Conservation (phyloP, 1,140 invertebrate genomes). For the Neotoxoptera formosana region DNA sequence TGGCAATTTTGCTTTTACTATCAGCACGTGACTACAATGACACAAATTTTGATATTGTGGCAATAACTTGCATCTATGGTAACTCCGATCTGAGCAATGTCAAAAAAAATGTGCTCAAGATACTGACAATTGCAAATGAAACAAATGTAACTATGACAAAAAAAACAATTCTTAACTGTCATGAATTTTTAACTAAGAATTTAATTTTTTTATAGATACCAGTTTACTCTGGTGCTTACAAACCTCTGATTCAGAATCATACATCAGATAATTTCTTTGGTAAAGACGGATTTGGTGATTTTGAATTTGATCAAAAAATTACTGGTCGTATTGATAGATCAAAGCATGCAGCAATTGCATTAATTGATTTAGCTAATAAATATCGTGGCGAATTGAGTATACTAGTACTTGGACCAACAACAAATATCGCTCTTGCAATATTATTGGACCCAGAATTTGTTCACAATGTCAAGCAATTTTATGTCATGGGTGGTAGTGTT, state of each 20-base stretch:
- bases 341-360: not conserved
- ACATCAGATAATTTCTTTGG: not conserved
- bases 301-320: not conserved
- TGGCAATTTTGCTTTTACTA: not conserved
- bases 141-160: not conserved
- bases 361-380: not conserved
- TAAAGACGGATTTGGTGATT: constrained; percentile 7
- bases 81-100: not conserved
- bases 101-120: not conserved
- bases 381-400: not conserved
- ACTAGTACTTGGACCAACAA: not conserved
- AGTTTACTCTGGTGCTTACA: no score
- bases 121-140: not conserved
- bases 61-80: not conserved
- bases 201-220: no score
- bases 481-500: not conserved
- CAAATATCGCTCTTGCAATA: not conserved
- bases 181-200: no score
- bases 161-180: no score
- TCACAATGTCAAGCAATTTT: not conserved
- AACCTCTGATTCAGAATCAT: no score
- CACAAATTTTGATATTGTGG: not conserved
- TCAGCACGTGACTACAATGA: not conserved
- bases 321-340: not conserved
- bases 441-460: not conserved